These are phyloP conservation scores for Drosophila eohydei DNA, from an alignment of 2,888 invertebrate genomes.

Conservation along the genomic window DNA sequence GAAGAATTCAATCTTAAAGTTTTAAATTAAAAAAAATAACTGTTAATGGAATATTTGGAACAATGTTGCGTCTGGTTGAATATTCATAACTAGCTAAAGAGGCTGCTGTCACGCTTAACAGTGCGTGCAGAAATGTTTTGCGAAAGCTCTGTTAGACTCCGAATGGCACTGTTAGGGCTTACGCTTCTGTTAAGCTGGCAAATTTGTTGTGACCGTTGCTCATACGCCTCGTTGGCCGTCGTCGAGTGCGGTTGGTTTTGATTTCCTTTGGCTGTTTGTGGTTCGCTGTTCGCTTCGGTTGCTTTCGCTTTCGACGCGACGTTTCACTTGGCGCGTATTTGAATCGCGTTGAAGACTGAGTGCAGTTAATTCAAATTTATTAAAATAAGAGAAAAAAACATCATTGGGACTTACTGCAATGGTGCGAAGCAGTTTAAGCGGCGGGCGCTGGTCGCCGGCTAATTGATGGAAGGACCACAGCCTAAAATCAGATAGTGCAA, in stretches of 20 bases:
- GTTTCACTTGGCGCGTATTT: slow-evolving; percentile 52
- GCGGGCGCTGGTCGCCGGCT: slow-evolving; percentile 39
- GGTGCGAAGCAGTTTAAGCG: slow-evolving; percentile 24
- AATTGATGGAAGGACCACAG: slow-evolving; percentile 29
- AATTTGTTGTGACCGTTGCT: slow-evolving; percentile 34
- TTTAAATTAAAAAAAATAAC: neutral
- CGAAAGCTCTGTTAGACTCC: neutral
- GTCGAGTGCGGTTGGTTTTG: slow-evolving; percentile 68
- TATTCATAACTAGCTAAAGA: neutral
- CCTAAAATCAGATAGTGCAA: slow-evolving; percentile 12
- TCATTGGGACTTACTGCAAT: slow-evolving; percentile 18
- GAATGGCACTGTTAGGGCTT: slow-evolving; percentile 16
- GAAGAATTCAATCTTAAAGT: neutral
- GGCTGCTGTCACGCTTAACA: slow-evolving; percentile 9
- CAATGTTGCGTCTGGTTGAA: neutral
- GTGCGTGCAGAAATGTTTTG: neutral
- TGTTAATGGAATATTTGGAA: neutral
- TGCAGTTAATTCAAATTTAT: slow-evolving; percentile 8
- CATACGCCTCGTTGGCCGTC: slow-evolving; percentile 81
- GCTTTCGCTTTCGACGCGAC: slow-evolving; percentile 8
- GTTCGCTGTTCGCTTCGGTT: slow-evolving; percentile 9
- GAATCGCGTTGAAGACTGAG: slow-evolving; percentile 12
- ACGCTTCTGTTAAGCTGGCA: slow-evolving; percentile 26
- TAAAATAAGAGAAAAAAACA: neutral
- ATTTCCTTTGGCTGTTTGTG: slow-evolving; percentile 18